Evolutionary conservation across 2,113 vertebrate genomes (phyloP), one percentile per base, ranked within the genome.

Genomic region (Spilogale gracilis): DNA sequence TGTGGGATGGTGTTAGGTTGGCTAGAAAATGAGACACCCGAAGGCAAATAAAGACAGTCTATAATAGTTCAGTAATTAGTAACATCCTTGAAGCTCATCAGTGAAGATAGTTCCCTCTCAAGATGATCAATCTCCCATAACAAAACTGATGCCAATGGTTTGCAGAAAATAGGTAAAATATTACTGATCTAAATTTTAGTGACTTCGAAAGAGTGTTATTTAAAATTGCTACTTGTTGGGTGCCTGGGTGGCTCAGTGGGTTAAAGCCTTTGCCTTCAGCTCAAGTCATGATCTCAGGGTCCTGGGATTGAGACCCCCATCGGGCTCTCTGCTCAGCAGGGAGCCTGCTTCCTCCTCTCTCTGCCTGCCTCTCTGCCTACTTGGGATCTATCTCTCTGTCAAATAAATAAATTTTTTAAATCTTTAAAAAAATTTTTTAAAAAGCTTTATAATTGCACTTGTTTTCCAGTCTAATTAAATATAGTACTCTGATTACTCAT

Each of bases 401-500:
- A 38, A 38, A 38, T 38, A 38, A 38, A 38, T 38, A 38, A 38
- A 38, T 38, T 38, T 38, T 38, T 38, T 2, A 38, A 38, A 38
- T 38, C 38, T 38, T 38, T 38, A 38, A 38, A 38, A 38, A 38
- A 38, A 38, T 38, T 38, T 38, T 38, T 38, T 38, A 38, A 38
- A 38, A 38, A 38, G 38, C 38, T 38, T 38, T 38, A 38, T 38
- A 38, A 38, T 38, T 38, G 38, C 69, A 23, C 32, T 92, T 69
- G 25, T 83, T 97, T 96, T 95, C 43, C 52, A 84, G 45, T 60
- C 74, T 95, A 65, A 89, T 84, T 92, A 93, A 91, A 85, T 86
- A 21, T 50, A 69, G 8, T 21, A 74, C 63, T 89, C 84, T 94
- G 67, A 78, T 84, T 92, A 78, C 14, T 97, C 65, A 79, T 20